These are phyloP conservation scores for Chaenocephalus aceratus DNA, from an alignment of 2,113 vertebrate species.

Conservation along the genomic window DNA sequence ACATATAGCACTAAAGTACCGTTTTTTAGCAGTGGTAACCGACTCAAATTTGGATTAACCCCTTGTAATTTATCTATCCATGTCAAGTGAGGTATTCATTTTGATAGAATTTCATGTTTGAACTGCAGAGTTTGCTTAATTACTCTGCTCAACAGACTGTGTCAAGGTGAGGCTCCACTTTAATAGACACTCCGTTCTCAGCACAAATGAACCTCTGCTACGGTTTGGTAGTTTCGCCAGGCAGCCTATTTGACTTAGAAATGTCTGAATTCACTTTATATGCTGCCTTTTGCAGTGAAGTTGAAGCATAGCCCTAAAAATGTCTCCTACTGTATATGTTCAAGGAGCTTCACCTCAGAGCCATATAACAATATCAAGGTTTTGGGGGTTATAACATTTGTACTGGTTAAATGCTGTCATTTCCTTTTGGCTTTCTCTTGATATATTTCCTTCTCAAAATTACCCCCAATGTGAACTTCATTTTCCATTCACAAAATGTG, in stretches of 20 bases:
- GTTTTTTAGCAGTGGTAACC: slow-evolving; percentile 26
- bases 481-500: slow-evolving; percentile 6
- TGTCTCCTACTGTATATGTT: slow-evolving; percentile 11
- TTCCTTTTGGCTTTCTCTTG: not conserved
- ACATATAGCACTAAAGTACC: not conserved
- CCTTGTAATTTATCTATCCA: slow-evolving; percentile 69
- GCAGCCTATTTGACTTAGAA: slow-evolving; percentile 77
- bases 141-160: slow-evolving; percentile 81
- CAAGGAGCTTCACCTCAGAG: slow-evolving; percentile 24
- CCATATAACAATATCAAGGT: slow-evolving; percentile 23
- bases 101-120: slow-evolving; percentile 78
- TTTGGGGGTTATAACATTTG: not conserved
- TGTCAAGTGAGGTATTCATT: slow-evolving; percentile 76
- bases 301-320: slow-evolving; percentile 48
- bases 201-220: slow-evolving; percentile 79
- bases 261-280: slow-evolving; percentile 71
- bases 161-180: slow-evolving; percentile 79
- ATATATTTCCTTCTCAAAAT: slow-evolving; percentile 1
- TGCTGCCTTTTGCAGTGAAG: slow-evolving; percentile 49
- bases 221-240: slow-evolving; percentile 73
- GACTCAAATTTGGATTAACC: slow-evolving; percentile 62
- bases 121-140: slow-evolving; percentile 81
- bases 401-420: slow-evolving; percentile 11
- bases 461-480: not conserved
- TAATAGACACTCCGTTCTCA: slow-evolving; percentile 77